Base-by-base conservation (phyloP, 2,113 vertebrate genomes). In the Misgurnus anguillicaudatus region DNA sequence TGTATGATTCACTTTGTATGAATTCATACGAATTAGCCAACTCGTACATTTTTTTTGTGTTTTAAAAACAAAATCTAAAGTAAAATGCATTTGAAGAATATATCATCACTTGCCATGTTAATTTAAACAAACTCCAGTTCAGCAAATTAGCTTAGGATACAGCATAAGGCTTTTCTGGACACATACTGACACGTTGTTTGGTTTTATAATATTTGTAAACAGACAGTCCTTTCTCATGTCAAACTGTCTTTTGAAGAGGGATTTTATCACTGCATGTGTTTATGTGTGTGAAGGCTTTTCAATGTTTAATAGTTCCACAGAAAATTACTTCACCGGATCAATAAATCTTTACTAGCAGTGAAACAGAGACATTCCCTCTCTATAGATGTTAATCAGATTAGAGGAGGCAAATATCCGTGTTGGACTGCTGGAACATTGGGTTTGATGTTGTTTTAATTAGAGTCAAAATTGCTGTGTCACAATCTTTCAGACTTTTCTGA, bases 321-420 rank as follows among this genome's bases (percentile, higher is more conserved):
- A 84, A 82, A 57, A 85, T 86, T 87, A 81, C 83, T 79, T 84
- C 48, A 19, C 79, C 75, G 84, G 87, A 88, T 91, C 88, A 81
- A 89, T 91, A 85, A 75, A 84, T 78, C 79, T 82, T 82, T 82
- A 73, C 45, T 75, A 68, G 81, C 84, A 16, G 51, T 48, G 53
- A 39, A 61, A 51, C 62, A 70, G 47, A 51, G 42, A 69, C 19
- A 84, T 72, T 19, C 38, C 10, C 69, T 72, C 31, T 14, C 69
- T 72, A 2, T n/a, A 53, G 31, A 38, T 53, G 58, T 55, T 70
- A 17, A 38, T 71, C 31, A 53, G 31, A 38, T 38, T 36, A 82
- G 63, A 75, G 9, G 36, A 62, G 24, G 53, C 67, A 17, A 66
- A 53, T 58, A 57, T 57, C 31, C 1, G 13, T 67, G 47, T 41